These are phyloP conservation scores for Amphiprion percula DNA, from an alignment of 2,113 vertebrate genomes.

Conservation along the genomic window DNA sequence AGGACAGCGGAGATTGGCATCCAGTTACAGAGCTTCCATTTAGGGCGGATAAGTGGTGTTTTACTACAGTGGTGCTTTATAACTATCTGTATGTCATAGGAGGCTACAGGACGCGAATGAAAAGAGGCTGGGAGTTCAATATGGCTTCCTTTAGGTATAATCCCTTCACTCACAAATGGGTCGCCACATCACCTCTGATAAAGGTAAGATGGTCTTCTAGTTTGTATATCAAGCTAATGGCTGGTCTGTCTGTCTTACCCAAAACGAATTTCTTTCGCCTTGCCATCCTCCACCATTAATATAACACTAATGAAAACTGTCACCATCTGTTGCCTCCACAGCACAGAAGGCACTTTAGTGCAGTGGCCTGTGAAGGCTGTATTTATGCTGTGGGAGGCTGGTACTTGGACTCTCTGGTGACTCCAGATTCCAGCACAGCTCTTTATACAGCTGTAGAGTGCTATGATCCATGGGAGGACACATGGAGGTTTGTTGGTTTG, in stretches of 20 bases:
- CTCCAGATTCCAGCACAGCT: slow-evolving; percentile 83
- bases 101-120: slow-evolving; percentile 78
- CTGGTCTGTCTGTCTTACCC: background rate
- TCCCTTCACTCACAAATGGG: slow-evolving; percentile 79
- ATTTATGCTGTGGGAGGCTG: slow-evolving; percentile 87
- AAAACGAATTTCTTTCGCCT: background rate
- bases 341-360: slow-evolving; percentile 86
- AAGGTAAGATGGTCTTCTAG: slow-evolving; percentile 71
- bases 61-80: slow-evolving; percentile 84
- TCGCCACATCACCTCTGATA: slow-evolving; percentile 76
- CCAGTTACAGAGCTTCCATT: slow-evolving; percentile 81
- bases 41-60: slow-evolving; percentile 86
- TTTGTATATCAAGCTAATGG: slow-evolving; percentile 4
- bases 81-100: slow-evolving; percentile 87
- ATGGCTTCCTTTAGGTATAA: slow-evolving; percentile 86
- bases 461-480: slow-evolving; percentile 84
- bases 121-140: slow-evolving; percentile 83
- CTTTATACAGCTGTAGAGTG: slow-evolving; percentile 85
- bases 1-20: slow-evolving; percentile 71
- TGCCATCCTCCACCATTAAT: background rate
- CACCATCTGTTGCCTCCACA: slow-evolving; percentile 56
- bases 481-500: slow-evolving; percentile 70
- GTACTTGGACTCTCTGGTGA: slow-evolving; percentile 84
- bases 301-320: slow-evolving; percentile 20
- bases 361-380: slow-evolving; percentile 80